Evolutionary conservation across 2,113 vertebrate species (phyloP), one percentile per base, ranked within the genome.

Genomic region (Antennarius striatus): DNA sequence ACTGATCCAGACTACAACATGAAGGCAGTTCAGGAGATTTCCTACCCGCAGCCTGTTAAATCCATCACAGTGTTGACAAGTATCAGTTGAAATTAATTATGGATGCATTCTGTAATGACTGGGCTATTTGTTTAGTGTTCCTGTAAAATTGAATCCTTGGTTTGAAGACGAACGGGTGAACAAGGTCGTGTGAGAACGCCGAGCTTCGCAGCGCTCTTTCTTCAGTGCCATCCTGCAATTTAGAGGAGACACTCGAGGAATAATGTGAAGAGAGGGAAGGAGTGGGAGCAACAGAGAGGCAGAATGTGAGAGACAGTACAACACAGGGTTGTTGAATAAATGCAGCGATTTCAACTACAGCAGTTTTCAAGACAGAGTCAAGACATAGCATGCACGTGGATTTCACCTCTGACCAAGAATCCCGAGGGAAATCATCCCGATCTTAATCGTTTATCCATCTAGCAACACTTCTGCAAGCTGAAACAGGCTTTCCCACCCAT

Each of bases 81-180:
- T 63, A 71, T 84, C 65, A 83, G 77, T 49, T 61, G 55, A 47
- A 66, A 89, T 91, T 81, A 88, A 90, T 88, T 86, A 91, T 88
- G 60, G 66, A 91, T 85, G 61, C 58, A 9, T 47, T 64, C 61
- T 71, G 60, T 73, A 77, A 80, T 61, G 77, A 55, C 64, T 32
- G 69, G 55, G 69, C 58, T 84, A 79, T 91, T 83, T 86, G 77
- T 81, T 79, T 70, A 67, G 78, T 58, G 1, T 28, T 53, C 68
- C 64, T 69, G 65, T 66, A 78, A 87, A 82, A 89, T 70, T 77
- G 77, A 49, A 74, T 29, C 58, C 40, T 55, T 61, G 52, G 43
- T 68, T 59, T 68, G 68, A 61, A 70, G 69, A 78, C 10, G 58
- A 59, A 36, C 16, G 70, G 78, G 77, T 74, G 75, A 71, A 55